Conservation (phyloP, 2,888 invertebrate genomes). For the Emesis russula region DNA sequence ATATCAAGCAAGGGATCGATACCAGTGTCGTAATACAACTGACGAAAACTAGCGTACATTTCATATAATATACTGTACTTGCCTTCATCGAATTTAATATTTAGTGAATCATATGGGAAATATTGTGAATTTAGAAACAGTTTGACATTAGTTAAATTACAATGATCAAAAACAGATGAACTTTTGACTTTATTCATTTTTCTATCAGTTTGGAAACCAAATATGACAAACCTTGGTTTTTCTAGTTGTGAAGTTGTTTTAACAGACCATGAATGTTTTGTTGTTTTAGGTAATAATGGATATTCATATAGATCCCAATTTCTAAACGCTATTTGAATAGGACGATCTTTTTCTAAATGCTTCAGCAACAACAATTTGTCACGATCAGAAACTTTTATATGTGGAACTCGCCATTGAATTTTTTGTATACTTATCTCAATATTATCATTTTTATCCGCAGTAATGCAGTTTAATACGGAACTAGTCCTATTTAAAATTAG, state of each 20-base stretch:
- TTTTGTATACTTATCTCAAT: slow-evolving; percentile 70
- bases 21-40: slow-evolving; percentile 83
- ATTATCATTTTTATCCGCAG: slow-evolving; percentile 46
- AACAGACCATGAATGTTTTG: not conserved
- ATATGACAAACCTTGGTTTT: not conserved
- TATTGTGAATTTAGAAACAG: slow-evolving; percentile 84
- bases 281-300: not conserved
- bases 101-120: slow-evolving; percentile 86
- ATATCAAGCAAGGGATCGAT: slow-evolving; percentile 77
- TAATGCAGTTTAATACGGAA: not conserved
- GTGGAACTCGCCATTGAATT: slow-evolving; percentile 31
- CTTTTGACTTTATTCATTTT: slow-evolving; percentile 28
- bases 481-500: slow-evolving; percentile 84
- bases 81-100: slow-evolving; percentile 78
- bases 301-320: slow-evolving; percentile 9
- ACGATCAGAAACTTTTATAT: slow-evolving; percentile 74
- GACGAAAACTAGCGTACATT: slow-evolving; percentile 83
- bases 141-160: slow-evolving; percentile 62
- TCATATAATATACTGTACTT: slow-evolving; percentile 85
- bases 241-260: not conserved
- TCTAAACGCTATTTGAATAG: slow-evolving; percentile 66
- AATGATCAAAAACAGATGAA: slow-evolving; percentile 70
- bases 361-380: slow-evolving; percentile 53
- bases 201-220: not conserved
- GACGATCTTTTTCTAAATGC: slow-evolving; percentile 86